Base-by-base conservation (phyloP, 2,888 invertebrate genomes). In the Tetranychus piercei region DNA sequence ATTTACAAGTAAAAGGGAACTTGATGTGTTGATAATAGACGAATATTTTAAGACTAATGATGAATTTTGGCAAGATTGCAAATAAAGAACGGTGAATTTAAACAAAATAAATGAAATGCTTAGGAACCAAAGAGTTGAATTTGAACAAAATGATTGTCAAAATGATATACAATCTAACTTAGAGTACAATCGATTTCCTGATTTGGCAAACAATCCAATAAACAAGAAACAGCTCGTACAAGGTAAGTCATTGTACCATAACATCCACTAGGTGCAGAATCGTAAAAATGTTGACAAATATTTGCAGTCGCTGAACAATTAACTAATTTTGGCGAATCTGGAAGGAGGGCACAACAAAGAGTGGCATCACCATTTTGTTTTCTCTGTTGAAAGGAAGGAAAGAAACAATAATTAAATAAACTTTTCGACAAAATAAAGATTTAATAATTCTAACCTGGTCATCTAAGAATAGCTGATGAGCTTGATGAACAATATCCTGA, bases 231-330 rank as follows among this genome's bases (percentile, higher is more conserved):
- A 44, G 79, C 77, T 7, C 92, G 86, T 67, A 92, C 90, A 80
- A 99, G 87, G 81, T 97, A 97, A 0, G 95, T 94, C 92, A 97
- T 96, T 72, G 96, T 96, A 77, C 99, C 99, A 83, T 88, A 95
- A 80, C 91, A 90, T 77, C 99, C 99, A 82, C 94, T 94, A 2
- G 99, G 97, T 34, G 99, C 97, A 82, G 92, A 92, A 84, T 99
- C 97, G 83, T 95, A 97, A 82, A 99, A 90, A 83, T 95, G 94
- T 83, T 93, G 91, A 83, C 97, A 97, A 78, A 99, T 91, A 79
- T 91, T 92, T 0, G 93, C 94, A 44, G 95, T 93, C 74, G 96
- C 96, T 74, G 91, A 91, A 82, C 95, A 95, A 22, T 78, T 23
- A 65, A 90, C 84, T 55, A 90, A 67, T 15, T 71, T 71, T 45